Evolutionary conservation across 2,113 vertebrate species (phyloP).

Genomic region (Ifrita kowaldi): DNA sequence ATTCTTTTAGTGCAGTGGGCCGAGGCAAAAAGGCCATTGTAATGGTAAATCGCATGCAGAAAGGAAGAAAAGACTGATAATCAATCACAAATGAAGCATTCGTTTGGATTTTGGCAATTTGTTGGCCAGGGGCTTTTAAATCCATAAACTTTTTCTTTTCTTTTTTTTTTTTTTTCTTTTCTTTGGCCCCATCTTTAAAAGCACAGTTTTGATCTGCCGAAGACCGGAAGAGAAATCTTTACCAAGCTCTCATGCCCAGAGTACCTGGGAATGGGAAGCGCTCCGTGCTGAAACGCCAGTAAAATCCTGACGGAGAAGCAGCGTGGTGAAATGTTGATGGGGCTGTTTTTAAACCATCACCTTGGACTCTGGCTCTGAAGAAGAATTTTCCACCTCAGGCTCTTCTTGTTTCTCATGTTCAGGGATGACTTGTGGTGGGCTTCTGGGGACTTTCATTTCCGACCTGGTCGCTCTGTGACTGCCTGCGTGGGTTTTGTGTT

Average conservation of each 20-base stretch:
- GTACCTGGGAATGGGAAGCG: neutral
- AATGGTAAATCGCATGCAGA: slow-evolving; percentile 85
- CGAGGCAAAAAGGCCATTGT: slow-evolving; percentile 86
- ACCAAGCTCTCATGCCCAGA: neutral
- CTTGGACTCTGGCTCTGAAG: neutral
- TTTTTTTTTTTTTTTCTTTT: neutral
- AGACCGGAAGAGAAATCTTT: neutral
- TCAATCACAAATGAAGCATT: slow-evolving; percentile 71
- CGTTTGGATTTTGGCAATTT: slow-evolving; percentile 40
- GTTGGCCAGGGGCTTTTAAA: slow-evolving; percentile 12
- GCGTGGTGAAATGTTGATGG: neutral
- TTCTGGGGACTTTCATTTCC: neutral
- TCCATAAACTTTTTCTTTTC: neutral
- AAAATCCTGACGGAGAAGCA: neutral
- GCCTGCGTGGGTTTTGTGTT: neutral
- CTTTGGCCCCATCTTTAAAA: neutral
- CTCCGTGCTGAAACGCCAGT: neutral
- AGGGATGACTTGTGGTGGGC: neutral
- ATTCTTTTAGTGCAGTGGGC: slow-evolving; percentile 84
- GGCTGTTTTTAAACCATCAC: neutral
- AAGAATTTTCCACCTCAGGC: neutral
- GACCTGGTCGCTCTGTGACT: neutral
- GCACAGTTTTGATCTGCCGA: neutral
- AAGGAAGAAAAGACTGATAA: slow-evolving; percentile 74
- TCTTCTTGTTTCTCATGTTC: neutral